Evolutionary conservation across 2,888 invertebrate species (phyloP).

Genomic region (Drosophila demipolita): DNA sequence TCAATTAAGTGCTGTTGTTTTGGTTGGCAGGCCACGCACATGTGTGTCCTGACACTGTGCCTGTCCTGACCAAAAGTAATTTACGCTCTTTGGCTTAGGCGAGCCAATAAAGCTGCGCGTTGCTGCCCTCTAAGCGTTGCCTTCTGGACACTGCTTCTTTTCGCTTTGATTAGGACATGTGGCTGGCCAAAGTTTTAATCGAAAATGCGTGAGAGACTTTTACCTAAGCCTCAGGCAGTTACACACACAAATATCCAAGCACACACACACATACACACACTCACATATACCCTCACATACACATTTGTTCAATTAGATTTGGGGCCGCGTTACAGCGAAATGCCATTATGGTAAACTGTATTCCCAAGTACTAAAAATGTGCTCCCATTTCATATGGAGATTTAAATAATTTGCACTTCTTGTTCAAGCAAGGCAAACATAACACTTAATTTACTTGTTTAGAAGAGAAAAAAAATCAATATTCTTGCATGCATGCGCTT

Average conservation of each 20-base stretch:
- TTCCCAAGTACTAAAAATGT: constrained; percentile 2
- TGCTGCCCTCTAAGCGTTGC: constrained; percentile 29
- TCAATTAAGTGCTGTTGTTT: constrained; percentile 79
- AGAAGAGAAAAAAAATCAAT: neutral
- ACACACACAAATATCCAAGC: neutral
- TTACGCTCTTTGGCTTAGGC: constrained; percentile 57
- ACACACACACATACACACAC: neutral
- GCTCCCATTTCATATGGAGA: neutral
- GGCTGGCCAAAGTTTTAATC: constrained; percentile 68
- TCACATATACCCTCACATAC: neutral
- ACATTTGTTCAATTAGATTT: constrained; percentile 9
- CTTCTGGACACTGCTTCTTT: constrained; percentile 39
- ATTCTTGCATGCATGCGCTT: constrained; percentile 8
- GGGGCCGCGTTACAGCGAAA: constrained; percentile 23
- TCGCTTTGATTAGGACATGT: constrained; percentile 54
- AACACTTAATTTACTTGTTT: neutral
- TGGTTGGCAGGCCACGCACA: constrained; percentile 46
- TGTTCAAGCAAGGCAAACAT: neutral
- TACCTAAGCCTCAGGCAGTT: constrained; percentile 9
- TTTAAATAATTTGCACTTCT: constrained; percentile 16
- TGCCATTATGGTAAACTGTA: constrained; percentile 15
- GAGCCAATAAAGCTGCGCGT: constrained; percentile 60
- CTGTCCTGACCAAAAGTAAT: constrained; percentile 60
- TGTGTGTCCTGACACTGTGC: constrained; percentile 28
- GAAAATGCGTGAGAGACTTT: constrained; percentile 66